Base-by-base conservation (phyloP, 2,797 vertebrate genomes). In the Danio jaintianensis region DNA sequence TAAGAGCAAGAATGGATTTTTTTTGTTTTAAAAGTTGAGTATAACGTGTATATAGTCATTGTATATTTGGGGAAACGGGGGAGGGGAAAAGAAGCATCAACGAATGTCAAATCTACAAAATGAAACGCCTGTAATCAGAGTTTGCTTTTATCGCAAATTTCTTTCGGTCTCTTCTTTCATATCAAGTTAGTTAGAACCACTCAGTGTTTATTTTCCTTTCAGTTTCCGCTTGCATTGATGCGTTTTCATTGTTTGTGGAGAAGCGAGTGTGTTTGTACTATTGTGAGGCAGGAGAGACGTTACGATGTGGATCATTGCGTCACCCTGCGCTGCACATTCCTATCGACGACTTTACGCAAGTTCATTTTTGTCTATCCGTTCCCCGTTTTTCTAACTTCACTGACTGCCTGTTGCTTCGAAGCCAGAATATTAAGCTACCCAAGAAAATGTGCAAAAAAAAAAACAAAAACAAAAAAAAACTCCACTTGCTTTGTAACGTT, bases 361-460 rank as follows among this genome's bases (percentile, higher is more conserved):
- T 83, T 42, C 52, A 66, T 82, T 4, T 58, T 53, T 42, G 55
- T 69, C 45, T 36, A 1, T 86, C 61, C 53, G 47, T 52, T 47
- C 16, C 52, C n/a, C 6, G 12, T 13, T 12, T n/a, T 73, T 61
- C 56, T n/a, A 62, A 29, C 75, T 71, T 78, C 69, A 64, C 53
- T 58, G 67, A 81, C 22, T 78, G 78, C 69, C 71, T 79, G 58
- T 75, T 72, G 86, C 56, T 89, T 85, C 72, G 90, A 86, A 89
- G 88, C 90, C 93, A 94, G 93, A 89, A 90, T 89, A 91, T 93
- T 94, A 94, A 95, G 93, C 92, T 94, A 92, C 89, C 93, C 92
- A 92, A 92, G 53, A 85, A 92, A 93, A 93, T 94, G 93, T 94
- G 92, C 91, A 92, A 48, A 5, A 50, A n/a, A n/a, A n/a, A n/a